Evolutionary conservation across 2,888 invertebrate species (phyloP).

Genomic region (Patella ulyssiponensis): DNA sequence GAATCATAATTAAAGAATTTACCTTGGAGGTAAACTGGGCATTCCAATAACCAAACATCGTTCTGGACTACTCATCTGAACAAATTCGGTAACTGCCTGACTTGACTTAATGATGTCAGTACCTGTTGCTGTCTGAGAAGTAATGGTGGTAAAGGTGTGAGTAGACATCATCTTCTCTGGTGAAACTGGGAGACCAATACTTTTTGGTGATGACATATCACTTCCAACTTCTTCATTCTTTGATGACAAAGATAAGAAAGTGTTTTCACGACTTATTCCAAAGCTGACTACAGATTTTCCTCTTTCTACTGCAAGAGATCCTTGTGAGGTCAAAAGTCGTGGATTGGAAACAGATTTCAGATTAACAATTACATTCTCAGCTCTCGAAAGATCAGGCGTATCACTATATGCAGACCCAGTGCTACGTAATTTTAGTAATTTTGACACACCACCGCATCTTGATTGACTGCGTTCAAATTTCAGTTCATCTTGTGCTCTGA

Average conservation of each 20-base stretch:
- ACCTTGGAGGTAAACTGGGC: slow-evolving; percentile 62
- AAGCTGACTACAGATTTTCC: slow-evolving; percentile 6
- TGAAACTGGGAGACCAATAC: slow-evolving; percentile 32
- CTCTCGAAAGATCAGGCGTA: not conserved
- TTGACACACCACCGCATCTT: slow-evolving; percentile 51
- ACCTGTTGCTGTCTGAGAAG: slow-evolving; percentile 63
- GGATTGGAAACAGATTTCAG: slow-evolving; percentile 58
- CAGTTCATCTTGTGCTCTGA: slow-evolving; percentile 56
- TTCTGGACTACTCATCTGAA: slow-evolving; percentile 62
- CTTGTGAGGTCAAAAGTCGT: slow-evolving; percentile 49
- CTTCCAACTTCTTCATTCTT: not conserved
- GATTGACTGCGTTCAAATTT: slow-evolving; percentile 58
- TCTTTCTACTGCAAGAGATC: slow-evolving; percentile 20
- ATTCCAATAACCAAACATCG: slow-evolving; percentile 63
- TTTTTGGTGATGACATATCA: not conserved
- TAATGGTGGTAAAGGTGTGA: slow-evolving; percentile 60
- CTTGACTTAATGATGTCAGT: slow-evolving; percentile 64
- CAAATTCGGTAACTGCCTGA: slow-evolving; percentile 54
- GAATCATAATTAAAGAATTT: slow-evolving; percentile 24
- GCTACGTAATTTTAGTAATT: slow-evolving; percentile 14
- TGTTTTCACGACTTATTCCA: slow-evolving; percentile 28
- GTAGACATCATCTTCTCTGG: slow-evolving; percentile 53
- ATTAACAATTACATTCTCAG: slow-evolving; percentile 30
- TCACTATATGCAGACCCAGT: not conserved
- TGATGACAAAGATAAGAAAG: slow-evolving; percentile 25